Evolutionary conservation across 1,140 invertebrate genomes (phyloP).

Genomic region (Phymastichus coffea): DNA sequence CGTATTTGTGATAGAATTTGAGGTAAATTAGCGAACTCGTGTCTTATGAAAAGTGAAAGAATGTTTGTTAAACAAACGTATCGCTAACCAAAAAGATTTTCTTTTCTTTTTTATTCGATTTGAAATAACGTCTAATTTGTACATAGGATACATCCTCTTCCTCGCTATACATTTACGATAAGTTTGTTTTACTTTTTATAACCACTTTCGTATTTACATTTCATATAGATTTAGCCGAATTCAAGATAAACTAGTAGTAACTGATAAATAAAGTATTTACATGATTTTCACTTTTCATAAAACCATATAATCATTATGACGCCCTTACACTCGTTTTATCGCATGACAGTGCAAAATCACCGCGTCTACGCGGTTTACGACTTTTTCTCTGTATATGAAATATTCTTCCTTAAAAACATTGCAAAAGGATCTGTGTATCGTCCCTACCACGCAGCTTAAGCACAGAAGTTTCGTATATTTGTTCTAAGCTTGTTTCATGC

Average conservation of each 20-base stretch:
- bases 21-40: slow-evolving; percentile 1
- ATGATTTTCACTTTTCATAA: slow-evolving; percentile 18
- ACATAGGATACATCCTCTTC: no score
- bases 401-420: slow-evolving; percentile 6
- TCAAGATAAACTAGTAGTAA: no score
- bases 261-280: no score
- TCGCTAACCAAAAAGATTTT: no score
- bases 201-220: no score
- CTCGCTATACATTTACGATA: no score
- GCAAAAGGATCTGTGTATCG: not conserved
- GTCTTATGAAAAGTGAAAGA: slow-evolving; percentile 16
- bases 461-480: slow-evolving; percentile 16
- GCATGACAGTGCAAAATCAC: not conserved
- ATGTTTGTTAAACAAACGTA: no score
- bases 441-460: slow-evolving; percentile 13
- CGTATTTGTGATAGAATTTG: slow-evolving; percentile 23
- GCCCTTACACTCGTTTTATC: not conserved
- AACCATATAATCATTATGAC: not conserved
- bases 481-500: not conserved
- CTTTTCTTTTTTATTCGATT: no score
- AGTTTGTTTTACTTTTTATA: no score
- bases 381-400: slow-evolving; percentile 5
- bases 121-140: no score
- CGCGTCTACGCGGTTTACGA: slow-evolving; percentile 11
- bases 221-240: no score